Percentiles rank a stretch among this genome's conserved stretches.
phyloP scores from a whole-genome alignment of 2,113 vertebrate species.

The Erpornis zantholeuca region DNA sequence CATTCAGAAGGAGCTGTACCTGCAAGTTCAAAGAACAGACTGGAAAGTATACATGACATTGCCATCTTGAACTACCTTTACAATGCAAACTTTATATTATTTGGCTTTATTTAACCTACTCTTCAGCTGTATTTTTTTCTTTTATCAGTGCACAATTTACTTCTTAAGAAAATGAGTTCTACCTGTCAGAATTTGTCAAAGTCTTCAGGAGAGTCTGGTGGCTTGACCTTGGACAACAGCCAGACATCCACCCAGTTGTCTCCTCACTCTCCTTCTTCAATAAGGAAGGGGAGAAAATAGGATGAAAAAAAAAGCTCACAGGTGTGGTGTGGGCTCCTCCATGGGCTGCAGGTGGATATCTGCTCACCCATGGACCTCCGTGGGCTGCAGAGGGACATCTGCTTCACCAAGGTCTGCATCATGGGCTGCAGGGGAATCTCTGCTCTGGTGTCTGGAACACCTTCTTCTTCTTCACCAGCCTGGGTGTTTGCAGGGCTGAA shows the following conservation, averaged over 20 bases:
- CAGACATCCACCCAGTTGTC: neutral
- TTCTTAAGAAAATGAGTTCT: slow-evolving; percentile 5
- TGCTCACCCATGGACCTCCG: neutral
- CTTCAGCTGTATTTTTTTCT: neutral
- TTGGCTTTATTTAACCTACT: neutral
- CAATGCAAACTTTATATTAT: neutral
- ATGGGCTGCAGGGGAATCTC: neutral
- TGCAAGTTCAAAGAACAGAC: neutral
- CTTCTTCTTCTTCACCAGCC: neutral
- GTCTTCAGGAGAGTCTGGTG: neutral
- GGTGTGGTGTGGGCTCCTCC: neutral
- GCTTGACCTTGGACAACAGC: neutral
- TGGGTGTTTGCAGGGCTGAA: neutral
- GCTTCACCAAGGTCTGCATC: neutral
- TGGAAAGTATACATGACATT: neutral
- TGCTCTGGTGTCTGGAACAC: fast-evolving
- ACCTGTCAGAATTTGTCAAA: neutral
- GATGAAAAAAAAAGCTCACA: neutral
- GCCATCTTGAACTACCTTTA: neutral
- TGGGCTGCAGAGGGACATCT: neutral
- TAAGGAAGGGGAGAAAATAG: neutral
- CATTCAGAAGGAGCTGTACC: neutral
- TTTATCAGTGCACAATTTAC: neutral
- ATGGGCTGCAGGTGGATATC: neutral
- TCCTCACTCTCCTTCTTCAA: neutral